Evolutionary conservation across 2,113 vertebrate genomes (phyloP).

Genomic region (Mionectes macconnelli): DNA sequence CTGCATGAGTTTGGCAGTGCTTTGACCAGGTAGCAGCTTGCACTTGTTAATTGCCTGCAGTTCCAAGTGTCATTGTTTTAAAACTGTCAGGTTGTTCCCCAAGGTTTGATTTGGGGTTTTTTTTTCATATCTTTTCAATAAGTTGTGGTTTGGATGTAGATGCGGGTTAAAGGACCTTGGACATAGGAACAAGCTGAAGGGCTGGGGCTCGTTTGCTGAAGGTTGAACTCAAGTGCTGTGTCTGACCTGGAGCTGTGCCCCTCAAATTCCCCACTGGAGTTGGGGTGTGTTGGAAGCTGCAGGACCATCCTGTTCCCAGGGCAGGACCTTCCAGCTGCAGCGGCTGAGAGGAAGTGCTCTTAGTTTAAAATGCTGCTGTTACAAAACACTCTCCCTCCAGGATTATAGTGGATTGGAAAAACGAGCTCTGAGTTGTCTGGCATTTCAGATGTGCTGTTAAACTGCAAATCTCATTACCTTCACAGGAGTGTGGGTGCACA

Average conservation of each 20-base stretch:
- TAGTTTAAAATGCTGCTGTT: background rate
- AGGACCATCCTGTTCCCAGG: background rate
- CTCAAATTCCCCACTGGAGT: background rate
- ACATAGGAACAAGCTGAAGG: background rate
- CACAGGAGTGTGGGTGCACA: conserved; percentile 2
- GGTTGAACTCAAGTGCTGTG: background rate
- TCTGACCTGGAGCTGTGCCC: background rate
- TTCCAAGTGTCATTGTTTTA: background rate
- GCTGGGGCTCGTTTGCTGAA: background rate
- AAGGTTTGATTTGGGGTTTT: background rate
- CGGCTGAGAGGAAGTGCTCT: background rate
- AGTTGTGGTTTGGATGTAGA: background rate
- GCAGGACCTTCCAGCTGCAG: background rate
- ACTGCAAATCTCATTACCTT: conserved; percentile 32
- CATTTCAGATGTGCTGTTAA: background rate
- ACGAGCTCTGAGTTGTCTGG: background rate
- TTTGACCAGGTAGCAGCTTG: background rate
- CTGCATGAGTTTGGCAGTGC: background rate
- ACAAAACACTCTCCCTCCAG: background rate
- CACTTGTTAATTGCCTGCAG: background rate
- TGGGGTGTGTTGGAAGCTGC: background rate
- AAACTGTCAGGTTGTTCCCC: background rate
- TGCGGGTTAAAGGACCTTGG: background rate
- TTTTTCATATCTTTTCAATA: background rate
- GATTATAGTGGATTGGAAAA: background rate